phyloP scores from a whole-genome alignment of 1,140 invertebrate genomes.

The Ganaspis sp. region DNA sequence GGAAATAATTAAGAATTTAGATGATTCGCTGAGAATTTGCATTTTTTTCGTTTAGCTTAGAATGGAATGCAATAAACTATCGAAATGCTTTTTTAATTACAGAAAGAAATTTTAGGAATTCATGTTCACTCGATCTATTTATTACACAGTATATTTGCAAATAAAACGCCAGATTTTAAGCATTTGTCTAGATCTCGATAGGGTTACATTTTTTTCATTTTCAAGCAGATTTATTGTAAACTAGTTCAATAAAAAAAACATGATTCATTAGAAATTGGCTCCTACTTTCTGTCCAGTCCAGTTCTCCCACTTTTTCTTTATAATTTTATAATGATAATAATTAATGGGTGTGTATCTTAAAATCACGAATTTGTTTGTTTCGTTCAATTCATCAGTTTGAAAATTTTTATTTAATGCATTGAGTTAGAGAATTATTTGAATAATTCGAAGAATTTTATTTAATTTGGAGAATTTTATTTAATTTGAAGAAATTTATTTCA shows the following conservation, averaged over 20 bases:
- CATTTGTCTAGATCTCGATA: not conserved
- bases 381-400: too few relatives aligned
- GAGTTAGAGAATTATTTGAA: too few relatives aligned
- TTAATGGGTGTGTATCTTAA: too few relatives aligned
- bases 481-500: too few relatives aligned
- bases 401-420: too few relatives aligned
- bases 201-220: constrained; percentile 10
- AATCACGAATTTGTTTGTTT: too few relatives aligned
- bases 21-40: not conserved
- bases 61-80: not conserved
- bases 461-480: too few relatives aligned
- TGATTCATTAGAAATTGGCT: constrained; percentile 49
- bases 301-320: not conserved
- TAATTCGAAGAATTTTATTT: too few relatives aligned
- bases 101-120: not conserved
- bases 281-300: constrained; percentile 43
- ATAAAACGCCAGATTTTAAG: not conserved
- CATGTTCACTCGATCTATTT: not conserved
- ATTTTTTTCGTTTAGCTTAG: not conserved
- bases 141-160: not conserved
- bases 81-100: not conserved
- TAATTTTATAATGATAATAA: not conserved
- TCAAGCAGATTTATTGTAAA: constrained; percentile 27
- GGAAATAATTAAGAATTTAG: not conserved
- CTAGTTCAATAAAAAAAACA: constrained; percentile 35